Evolutionary conservation across 2,888 invertebrate species (phyloP).

Genomic region (Dascillus cervinus): DNA sequence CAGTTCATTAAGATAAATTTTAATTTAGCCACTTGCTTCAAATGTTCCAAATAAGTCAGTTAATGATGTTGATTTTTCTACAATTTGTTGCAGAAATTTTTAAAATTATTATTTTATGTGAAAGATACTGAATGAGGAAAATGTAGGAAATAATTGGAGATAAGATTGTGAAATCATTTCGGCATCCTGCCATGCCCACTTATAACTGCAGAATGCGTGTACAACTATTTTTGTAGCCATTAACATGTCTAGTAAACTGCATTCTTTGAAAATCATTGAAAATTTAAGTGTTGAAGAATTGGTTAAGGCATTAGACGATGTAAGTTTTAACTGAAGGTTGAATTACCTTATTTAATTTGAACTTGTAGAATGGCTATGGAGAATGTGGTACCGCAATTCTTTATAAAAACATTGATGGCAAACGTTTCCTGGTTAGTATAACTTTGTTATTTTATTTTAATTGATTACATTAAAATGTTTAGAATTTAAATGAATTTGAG

Average conservation of each 20-base stretch:
- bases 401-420: constrained; percentile 12
- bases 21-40: no score
- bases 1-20: no score
- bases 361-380: constrained; percentile 16
- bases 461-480: constrained; percentile 5
- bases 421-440: constrained; percentile 14
- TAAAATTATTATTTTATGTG: no score
- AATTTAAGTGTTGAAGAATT: constrained; percentile 11
- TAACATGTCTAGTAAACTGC: neutral
- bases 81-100: no score
- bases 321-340: constrained; percentile 4
- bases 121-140: no score
- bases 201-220: no score
- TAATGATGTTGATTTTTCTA: no score
- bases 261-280: constrained; percentile 10
- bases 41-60: no score
- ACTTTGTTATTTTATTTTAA: constrained; percentile 4
- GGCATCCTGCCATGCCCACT: no score
- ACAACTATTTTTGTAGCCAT: no score
- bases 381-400: constrained; percentile 11
- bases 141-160: no score
- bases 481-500: constrained; percentile 18
- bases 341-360: constrained; percentile 1
- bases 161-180: no score
- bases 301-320: constrained; percentile 14